Base-by-base conservation (phyloP, 2,888 invertebrate genomes). In the Allophyes oxyacanthae region DNA sequence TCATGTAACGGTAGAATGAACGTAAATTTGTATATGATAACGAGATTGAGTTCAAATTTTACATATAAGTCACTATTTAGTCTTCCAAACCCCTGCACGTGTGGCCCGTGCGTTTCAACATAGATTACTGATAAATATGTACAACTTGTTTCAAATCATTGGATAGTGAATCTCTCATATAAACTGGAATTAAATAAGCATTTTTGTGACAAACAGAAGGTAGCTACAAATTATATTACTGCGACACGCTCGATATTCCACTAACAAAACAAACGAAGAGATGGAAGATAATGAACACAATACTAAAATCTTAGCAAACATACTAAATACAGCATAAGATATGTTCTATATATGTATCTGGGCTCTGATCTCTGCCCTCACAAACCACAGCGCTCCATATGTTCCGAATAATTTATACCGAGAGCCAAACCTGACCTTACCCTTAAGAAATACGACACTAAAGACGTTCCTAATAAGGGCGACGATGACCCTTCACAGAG, bases 401-500 rank as follows among this genome's bases (percentile, higher is more conserved):
- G 75, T 57, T 61, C 50, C 57, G 60, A 72, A 72, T 72, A 75
- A 77, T 72, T 75, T 73, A 75, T 72, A 66, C 57, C 60, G 55
- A 64, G 52, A 57, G 59, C 75, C 66, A 77, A 81, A 77, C 68
- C 70, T 76, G 77, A 78, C 78, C 76, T 77, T 76, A 69, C 72
- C 70, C 66, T 74, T 57, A 73, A 72, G 75, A 75, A 75, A 81
- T 65, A 71, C 70, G 77, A 74, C 51, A 63, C 74, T 75, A 71
- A 76, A 78, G 74, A 75, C 67, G 74, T 74, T 75, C 72, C 74
- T 81, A 82, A 81, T 79, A 82, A 82, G 79, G 73, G 71, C 70
- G 63, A 67, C 78, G 75, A 83, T 81, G 82, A 81, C 78, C 82
- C 82, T 83, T 77, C 71, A 81, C 76, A 72, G 50, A 52, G 73